phyloP scores from a whole-genome alignment of 2,888 invertebrate species.

The Meloe dianella region DNA sequence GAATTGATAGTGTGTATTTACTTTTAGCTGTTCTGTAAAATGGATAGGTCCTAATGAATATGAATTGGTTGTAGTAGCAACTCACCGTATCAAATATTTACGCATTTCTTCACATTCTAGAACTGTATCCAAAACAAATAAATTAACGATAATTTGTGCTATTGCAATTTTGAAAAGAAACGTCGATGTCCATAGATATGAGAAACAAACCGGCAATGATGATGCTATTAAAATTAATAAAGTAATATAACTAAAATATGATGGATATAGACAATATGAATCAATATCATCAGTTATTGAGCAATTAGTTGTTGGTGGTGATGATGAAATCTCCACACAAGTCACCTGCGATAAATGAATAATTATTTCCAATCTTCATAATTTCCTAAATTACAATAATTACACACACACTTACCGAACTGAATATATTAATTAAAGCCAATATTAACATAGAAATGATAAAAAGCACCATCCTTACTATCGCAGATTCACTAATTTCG shows the following conservation, averaged over 20 bases:
- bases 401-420: conserved; percentile 62
- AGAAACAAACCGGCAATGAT: conserved; percentile 74
- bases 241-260: conserved; percentile 75
- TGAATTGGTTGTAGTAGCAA: not conserved
- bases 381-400: conserved; percentile 1
- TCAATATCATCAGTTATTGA: conserved; percentile 53
- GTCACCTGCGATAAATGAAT: conserved; percentile 45
- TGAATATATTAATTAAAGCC: conserved; percentile 66
- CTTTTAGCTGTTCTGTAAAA: conserved; percentile 56
- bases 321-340: conserved; percentile 46
- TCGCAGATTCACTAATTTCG: conserved; percentile 64
- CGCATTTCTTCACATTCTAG: conserved; percentile 65
- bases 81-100: conserved; percentile 57
- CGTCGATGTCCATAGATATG: conserved; percentile 71
- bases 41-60: conserved; percentile 12
- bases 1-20: conserved; percentile 61
- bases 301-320: conserved; percentile 48
- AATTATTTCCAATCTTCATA: not conserved
- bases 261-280: conserved; percentile 69
- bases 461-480: conserved; percentile 64
- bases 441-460: conserved; percentile 65
- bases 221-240: conserved; percentile 73
- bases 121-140: conserved; percentile 63
- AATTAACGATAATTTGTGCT: conserved; percentile 67
- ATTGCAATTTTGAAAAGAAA: conserved; percentile 68